A percentile compares a stretch with the other conserved stretches of the same genome.
phyloP scores from a whole-genome alignment of 2,113 vertebrate species.

The Ictalurus furcatus region DNA sequence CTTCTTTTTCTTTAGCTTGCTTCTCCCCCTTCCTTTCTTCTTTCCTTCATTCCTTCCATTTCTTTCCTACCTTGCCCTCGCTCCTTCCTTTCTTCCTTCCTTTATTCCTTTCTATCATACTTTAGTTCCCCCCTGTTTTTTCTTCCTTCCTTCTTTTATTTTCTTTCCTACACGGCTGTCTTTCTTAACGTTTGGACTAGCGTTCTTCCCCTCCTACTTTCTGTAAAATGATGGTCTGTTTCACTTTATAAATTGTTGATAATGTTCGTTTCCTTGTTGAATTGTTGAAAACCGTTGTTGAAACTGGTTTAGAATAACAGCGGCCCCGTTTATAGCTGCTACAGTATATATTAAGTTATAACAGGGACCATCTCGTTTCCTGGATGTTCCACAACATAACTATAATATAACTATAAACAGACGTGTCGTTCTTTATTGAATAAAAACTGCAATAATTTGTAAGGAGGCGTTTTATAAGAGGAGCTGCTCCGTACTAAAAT shows the following conservation, averaged over 20 bases:
- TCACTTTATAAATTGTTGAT: no score
- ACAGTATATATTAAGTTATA: neutral
- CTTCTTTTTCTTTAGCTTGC: neutral
- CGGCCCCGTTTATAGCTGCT: neutral
- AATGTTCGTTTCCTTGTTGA: neutral
- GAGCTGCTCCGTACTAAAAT: neutral
- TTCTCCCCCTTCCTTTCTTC: neutral
- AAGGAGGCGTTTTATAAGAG: neutral
- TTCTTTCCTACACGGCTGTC: no score
- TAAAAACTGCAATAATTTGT: neutral
- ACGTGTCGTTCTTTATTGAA: neutral
- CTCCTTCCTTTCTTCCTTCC: no score
- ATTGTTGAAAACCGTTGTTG: neutral
- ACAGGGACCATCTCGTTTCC: neutral
- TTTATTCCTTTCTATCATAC: no score
- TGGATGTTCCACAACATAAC: neutral
- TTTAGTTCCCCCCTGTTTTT: no score
- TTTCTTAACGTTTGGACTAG: no score
- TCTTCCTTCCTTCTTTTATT: no score
- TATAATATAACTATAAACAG: neutral
- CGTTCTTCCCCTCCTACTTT: no score
- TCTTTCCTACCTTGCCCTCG: neutral
- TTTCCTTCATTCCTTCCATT: no score
- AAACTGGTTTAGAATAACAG: no score
- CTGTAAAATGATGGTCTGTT: no score